Conservation (phyloP, 1,140 invertebrate genomes). For the Ceratosolen fusciceps region DNA sequence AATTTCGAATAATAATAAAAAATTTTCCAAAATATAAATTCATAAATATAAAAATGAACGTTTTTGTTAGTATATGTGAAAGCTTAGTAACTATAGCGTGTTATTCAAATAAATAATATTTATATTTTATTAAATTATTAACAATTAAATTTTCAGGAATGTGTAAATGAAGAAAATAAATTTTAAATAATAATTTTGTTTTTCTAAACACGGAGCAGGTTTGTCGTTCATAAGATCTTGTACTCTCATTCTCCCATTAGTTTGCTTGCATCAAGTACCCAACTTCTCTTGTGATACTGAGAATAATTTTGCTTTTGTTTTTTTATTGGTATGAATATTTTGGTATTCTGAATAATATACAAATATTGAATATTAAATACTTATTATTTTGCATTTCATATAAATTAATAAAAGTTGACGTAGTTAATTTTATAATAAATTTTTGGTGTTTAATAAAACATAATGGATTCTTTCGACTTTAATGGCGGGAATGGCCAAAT, state of each 20-base stretch:
- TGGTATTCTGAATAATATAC: not conserved
- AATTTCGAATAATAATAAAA: not conserved
- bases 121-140: not conserved
- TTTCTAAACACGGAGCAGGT: not conserved
- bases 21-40: not conserved
- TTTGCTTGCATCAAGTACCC: conserved; percentile 1
- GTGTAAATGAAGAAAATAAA: not conserved
- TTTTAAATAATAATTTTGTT: not conserved
- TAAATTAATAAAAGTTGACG: not conserved
- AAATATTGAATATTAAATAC: not conserved
- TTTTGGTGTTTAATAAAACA: not conserved
- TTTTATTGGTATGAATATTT: conserved; percentile 2
- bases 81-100: not conserved
- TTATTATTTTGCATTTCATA: not conserved
- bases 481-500: conserved; percentile 33
- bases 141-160: not conserved
- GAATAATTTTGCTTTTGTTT: not conserved
- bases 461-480: conserved; percentile 42
- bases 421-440: not conserved
- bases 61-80: not conserved
- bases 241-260: not conserved
- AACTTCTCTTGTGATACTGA: not conserved
- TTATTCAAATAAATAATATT: not conserved
- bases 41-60: not conserved
- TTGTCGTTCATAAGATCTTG: not conserved